Evolutionary conservation across 2,888 invertebrate species (phyloP).

Genomic region (Mesopsocus fuscifrons): DNA sequence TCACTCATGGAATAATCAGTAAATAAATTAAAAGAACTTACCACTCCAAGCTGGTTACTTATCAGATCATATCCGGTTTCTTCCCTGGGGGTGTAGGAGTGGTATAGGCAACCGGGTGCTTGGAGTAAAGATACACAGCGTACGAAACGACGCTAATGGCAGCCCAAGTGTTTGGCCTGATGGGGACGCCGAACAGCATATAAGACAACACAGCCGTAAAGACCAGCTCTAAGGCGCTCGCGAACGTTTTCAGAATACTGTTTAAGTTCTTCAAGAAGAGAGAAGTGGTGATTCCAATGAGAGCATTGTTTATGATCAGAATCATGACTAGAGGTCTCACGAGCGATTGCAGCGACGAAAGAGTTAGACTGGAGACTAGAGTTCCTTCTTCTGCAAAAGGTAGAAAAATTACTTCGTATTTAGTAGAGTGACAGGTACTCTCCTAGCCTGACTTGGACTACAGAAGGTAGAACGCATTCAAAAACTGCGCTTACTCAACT

Average conservation of each 20-base stretch:
- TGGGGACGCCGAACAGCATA: slow-evolving; percentile 65
- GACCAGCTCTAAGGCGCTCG: slow-evolving; percentile 77
- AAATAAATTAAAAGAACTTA: too few relatives aligned
- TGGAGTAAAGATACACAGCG: slow-evolving; percentile 72
- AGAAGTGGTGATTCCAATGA: slow-evolving; percentile 83
- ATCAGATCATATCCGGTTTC: too few relatives aligned
- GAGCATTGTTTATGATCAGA: slow-evolving; percentile 74
- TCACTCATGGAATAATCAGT: too few relatives aligned
- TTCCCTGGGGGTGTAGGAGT: background rate
- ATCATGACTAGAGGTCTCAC: slow-evolving; percentile 50
- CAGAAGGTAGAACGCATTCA: too few relatives aligned
- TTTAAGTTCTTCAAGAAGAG: slow-evolving; percentile 84
- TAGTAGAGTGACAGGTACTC: too few relatives aligned
- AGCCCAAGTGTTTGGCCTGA: slow-evolving; percentile 59
- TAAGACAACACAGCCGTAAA: slow-evolving; percentile 80
- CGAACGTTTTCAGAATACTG: slow-evolving; percentile 89
- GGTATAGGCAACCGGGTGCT: slow-evolving; percentile 52
- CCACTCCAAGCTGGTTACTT: too few relatives aligned
- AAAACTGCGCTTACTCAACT: too few relatives aligned
- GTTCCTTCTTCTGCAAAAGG: slow-evolving; percentile 33
- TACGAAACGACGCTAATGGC: slow-evolving; percentile 66
- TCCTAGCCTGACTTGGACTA: too few relatives aligned
- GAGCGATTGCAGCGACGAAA: slow-evolving; percentile 33
- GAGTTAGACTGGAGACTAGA: slow-evolving; percentile 36
- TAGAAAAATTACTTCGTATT: slow-evolving; percentile 23